Percentiles rank a stretch among this genome's conserved stretches.
phyloP scores from a whole-genome alignment of 1,140 invertebrate species.

The Neoseiulus cucumeris region DNA sequence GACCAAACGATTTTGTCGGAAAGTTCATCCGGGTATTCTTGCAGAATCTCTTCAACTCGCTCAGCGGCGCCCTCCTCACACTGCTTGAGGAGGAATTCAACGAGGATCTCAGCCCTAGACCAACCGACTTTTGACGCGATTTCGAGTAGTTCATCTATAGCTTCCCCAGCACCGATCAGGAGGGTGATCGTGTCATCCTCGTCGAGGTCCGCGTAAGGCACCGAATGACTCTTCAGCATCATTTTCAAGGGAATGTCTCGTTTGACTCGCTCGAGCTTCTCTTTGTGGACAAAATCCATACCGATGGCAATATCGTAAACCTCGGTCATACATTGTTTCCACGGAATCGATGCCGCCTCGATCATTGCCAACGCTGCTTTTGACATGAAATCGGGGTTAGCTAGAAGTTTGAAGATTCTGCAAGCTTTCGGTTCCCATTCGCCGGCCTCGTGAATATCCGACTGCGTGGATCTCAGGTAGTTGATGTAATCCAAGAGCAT shows the following conservation, averaged over 20 bases:
- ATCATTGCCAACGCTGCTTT: not conserved
- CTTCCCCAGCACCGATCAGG: not conserved
- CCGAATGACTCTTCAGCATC: not conserved
- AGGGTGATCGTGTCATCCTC: not conserved
- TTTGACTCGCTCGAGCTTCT: not conserved
- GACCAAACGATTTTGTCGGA: not conserved
- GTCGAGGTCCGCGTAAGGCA: not conserved
- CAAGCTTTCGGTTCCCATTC: conserved; percentile 5
- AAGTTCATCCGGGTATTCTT: not conserved
- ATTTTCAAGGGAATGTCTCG: conserved; percentile 1
- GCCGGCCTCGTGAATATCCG: not conserved
- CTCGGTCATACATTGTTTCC: not conserved
- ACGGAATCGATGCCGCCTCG: not conserved
- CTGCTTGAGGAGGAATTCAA: not conserved
- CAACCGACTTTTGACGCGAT: not conserved
- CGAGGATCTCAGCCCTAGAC: not conserved
- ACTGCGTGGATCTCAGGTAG: not conserved
- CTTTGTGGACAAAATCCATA: conserved; percentile 5
- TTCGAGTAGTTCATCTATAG: not conserved
- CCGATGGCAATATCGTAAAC: conserved; percentile 7
- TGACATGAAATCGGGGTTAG: not conserved
- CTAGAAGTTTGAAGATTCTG: not conserved
- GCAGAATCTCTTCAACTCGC: not conserved
- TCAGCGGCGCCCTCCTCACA: not conserved
- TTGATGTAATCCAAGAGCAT: not conserved